phyloP scores from a whole-genome alignment of 2,888 invertebrate species.

The Dicyrtomina minuta region DNA sequence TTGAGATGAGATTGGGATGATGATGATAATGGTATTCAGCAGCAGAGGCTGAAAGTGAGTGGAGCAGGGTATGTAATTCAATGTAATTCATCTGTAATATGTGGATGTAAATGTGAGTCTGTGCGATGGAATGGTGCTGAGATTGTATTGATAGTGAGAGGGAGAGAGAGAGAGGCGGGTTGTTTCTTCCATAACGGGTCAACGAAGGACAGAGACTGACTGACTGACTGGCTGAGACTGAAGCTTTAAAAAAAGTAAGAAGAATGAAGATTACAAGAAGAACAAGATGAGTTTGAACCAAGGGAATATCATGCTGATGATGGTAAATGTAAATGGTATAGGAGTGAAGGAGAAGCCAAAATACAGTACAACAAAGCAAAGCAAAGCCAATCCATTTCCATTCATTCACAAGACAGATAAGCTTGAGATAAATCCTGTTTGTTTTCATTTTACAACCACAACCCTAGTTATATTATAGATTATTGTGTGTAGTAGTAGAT shows the following conservation, averaged over 20 bases:
- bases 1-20: no score
- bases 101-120: neutral
- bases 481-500: no score
- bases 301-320: no score
- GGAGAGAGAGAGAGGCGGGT: conserved; percentile 26
- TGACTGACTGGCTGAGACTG: neutral
- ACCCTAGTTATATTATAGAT: no score
- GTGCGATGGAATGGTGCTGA: conserved; percentile 15
- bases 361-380: no score
- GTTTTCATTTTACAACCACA: neutral
- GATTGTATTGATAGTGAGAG: conserved; percentile 22
- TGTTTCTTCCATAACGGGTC: conserved; percentile 5
- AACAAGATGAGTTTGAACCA: no score
- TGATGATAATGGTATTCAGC: no score
- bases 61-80: no score
- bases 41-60: no score
- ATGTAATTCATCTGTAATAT: no score
- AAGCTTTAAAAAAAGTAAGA: conserved; percentile 10
- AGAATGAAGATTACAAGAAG: neutral
- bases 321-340: neutral
- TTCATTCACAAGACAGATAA: neutral
- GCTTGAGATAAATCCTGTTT: neutral
- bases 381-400: neutral
- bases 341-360: neutral
- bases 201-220: conserved; percentile 15